These are phyloP conservation scores for Xiphophorus maculatus DNA, from an alignment of 2,113 vertebrate species.

Conservation along the genomic window DNA sequence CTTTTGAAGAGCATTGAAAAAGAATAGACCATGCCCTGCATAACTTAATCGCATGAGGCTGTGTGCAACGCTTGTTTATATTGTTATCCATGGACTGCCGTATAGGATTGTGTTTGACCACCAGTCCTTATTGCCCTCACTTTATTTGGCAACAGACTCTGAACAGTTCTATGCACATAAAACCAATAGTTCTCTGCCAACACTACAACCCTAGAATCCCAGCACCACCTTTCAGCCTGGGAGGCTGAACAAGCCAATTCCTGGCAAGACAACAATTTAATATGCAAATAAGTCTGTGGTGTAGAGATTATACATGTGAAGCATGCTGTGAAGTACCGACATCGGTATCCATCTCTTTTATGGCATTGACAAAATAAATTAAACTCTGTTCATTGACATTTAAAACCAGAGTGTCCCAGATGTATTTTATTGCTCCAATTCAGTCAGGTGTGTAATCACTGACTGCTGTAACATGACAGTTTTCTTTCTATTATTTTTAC, in stretches of 20 bases:
- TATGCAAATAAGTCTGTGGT: not conserved
- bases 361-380: constrained; percentile 29
- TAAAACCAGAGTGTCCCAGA: constrained; percentile 33
- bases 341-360: constrained; percentile 6
- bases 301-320: too few species aligned
- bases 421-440: constrained; percentile 57
- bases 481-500: constrained; percentile 45
- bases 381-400: constrained; percentile 35
- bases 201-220: constrained; percentile 60
- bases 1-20: constrained; percentile 53
- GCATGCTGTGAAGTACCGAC: too few species aligned
- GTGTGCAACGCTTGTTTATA: constrained; percentile 12
- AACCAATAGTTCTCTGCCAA: constrained; percentile 59
- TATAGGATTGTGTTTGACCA: constrained; percentile 76
- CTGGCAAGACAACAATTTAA: constrained; percentile 39
- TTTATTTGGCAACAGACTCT: constrained; percentile 76
- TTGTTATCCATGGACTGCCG: constrained; percentile 80
- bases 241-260: constrained; percentile 74
- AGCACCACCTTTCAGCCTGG: constrained; percentile 78
- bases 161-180: constrained; percentile 76
- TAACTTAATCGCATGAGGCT: constrained; percentile 47
- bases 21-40: constrained; percentile 42
- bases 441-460: constrained; percentile 61
- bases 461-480: constrained; percentile 47
- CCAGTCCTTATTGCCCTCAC: constrained; percentile 59